Evolutionary conservation across 2,888 invertebrate species (phyloP).

Genomic region (Gisinianus flammeolus): DNA sequence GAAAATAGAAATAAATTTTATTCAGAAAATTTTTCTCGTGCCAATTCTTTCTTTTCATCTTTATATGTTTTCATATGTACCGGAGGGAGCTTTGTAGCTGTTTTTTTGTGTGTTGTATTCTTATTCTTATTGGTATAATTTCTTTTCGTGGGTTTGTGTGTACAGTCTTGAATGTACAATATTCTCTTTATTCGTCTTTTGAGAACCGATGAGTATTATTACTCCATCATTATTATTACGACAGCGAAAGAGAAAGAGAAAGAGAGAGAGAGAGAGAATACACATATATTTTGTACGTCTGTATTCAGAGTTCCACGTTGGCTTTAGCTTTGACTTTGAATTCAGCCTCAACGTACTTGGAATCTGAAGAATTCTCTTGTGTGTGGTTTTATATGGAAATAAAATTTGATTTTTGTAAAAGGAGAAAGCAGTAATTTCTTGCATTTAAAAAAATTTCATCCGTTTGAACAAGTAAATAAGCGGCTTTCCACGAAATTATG

Average conservation of each 20-base stretch:
- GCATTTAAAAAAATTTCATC: not conserved
- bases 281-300: too few relatives aligned
- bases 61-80: not conserved
- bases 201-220: not conserved
- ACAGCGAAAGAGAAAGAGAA: not conserved
- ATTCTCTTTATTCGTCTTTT: not conserved
- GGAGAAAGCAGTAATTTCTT: not conserved
- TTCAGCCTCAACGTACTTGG: too few relatives aligned
- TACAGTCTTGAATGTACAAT: not conserved
- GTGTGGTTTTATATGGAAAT: not conserved
- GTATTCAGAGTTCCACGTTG: too few relatives aligned
- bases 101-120: not conserved
- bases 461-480: not conserved
- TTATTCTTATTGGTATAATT: not conserved
- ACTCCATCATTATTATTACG: not conserved
- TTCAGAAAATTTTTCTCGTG: not conserved
- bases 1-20: constrained; percentile 3
- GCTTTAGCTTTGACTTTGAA: too few relatives aligned
- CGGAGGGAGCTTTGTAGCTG: too few relatives aligned
- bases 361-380: too few relatives aligned
- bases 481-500: not conserved
- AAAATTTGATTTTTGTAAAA: not conserved
- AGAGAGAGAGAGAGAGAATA: not conserved
- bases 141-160: not conserved
- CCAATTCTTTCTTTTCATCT: not conserved